Conservation (phyloP, 1,140 invertebrate genomes). For the Chelonus insularis region DNA sequence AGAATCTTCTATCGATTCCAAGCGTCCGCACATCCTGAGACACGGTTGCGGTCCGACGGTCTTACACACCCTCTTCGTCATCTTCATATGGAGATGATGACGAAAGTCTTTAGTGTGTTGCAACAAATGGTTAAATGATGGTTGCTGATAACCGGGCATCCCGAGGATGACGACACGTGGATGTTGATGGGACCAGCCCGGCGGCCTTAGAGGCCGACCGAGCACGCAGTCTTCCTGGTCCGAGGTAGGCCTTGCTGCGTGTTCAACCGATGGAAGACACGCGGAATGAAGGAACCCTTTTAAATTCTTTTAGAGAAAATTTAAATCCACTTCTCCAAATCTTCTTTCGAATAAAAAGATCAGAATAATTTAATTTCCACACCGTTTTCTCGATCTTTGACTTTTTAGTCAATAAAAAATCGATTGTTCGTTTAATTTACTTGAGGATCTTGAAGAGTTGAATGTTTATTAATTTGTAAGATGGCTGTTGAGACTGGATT, state of each 20-base stretch:
- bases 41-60: not conserved
- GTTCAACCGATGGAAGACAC: not conserved
- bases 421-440: too few relatives aligned
- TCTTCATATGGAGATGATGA: not conserved
- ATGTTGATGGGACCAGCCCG: conserved; percentile 56
- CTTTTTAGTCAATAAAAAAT: too few relatives aligned
- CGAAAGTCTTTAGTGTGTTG: too few relatives aligned
- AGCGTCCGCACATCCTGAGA: conserved; percentile 3
- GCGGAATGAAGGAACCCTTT: not conserved
- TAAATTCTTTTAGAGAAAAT: not conserved
- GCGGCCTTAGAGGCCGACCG: conserved; percentile 38
- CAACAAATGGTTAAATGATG: not conserved
- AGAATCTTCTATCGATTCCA: conserved; percentile 18
- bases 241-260: not conserved
- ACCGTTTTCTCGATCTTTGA: too few relatives aligned
- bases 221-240: conserved; percentile 12
- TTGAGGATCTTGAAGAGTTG: too few relatives aligned
- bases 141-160: not conserved
- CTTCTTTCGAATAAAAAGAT: too few relatives aligned
- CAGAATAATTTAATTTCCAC: too few relatives aligned
- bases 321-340: too few relatives aligned
- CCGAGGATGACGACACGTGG: conserved; percentile 44
- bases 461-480: too few relatives aligned
- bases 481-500: too few relatives aligned
- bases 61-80: not conserved